These are phyloP conservation scores for Heliconius ethilla DNA, from an alignment of 2,888 invertebrate species.

Conservation along the genomic window DNA sequence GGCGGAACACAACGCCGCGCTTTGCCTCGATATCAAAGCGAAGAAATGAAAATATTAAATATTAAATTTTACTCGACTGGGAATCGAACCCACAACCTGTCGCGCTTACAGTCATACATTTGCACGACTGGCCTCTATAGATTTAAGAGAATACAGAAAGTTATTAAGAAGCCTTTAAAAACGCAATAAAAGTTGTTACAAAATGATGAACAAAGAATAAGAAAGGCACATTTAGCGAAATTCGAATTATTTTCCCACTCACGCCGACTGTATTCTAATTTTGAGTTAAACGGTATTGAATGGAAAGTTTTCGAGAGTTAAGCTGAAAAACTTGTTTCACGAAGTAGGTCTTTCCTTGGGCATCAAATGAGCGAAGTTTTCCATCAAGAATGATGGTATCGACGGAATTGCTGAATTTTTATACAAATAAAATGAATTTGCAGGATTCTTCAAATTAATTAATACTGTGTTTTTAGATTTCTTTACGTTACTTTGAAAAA, in stretches of 20 bases:
- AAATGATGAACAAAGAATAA: constrained; percentile 34
- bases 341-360: constrained; percentile 53
- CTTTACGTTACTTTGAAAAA: background rate
- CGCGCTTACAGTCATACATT: too few species aligned
- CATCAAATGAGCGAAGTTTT: constrained; percentile 58
- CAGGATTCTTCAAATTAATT: background rate
- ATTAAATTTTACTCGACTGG: too few species aligned
- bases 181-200: constrained; percentile 10
- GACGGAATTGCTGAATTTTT: constrained; percentile 39
- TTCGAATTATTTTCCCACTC: constrained; percentile 34
- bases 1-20: too few species aligned
- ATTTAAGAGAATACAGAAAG: background rate
- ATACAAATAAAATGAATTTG: constrained; percentile 32
- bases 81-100: too few species aligned
- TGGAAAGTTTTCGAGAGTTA: constrained; percentile 49
- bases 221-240: constrained; percentile 29
- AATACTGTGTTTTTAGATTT: background rate
- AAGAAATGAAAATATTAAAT: too few species aligned
- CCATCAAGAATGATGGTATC: constrained; percentile 47
- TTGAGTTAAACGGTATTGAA: constrained; percentile 51
- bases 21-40: too few species aligned
- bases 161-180: constrained; percentile 9
- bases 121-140: background rate
- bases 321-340: constrained; percentile 57
- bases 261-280: constrained; percentile 47